phyloP scores from a whole-genome alignment of 2,113 vertebrate genomes.

The Cranoglanis bouderius region DNA sequence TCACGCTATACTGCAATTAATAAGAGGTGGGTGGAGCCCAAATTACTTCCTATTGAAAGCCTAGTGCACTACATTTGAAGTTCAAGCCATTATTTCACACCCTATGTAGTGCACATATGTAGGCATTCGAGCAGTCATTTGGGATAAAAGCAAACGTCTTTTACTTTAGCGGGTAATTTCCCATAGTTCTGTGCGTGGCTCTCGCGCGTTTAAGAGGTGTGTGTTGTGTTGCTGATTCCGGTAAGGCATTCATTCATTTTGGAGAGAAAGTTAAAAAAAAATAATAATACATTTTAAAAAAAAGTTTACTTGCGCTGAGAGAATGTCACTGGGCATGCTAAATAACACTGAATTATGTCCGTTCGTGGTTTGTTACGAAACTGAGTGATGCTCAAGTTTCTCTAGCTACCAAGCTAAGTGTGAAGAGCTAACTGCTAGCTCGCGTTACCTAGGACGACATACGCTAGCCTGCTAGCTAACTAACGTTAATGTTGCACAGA shows the following conservation, averaged over 20 bases:
- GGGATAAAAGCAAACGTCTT: background rate
- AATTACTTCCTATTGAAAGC: background rate
- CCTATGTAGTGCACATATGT: background rate
- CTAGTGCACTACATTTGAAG: background rate
- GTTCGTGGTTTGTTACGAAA: background rate
- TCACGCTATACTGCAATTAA: background rate
- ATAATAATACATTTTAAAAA: too few relatives aligned
- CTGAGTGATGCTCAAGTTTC: background rate
- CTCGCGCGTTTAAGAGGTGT: background rate
- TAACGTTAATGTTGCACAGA: background rate
- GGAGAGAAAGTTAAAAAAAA: background rate
- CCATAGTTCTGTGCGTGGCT: background rate
- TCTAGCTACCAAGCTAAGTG: background rate
- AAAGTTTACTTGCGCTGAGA: fast-evolving
- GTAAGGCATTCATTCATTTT: slow-evolving; percentile 13
- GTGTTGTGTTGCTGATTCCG: background rate
- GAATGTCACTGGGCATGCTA: background rate
- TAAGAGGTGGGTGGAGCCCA: background rate
- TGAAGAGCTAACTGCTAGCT: background rate
- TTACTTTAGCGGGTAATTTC: slow-evolving; percentile 12
- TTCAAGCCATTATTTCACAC: background rate
- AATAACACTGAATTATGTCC: background rate
- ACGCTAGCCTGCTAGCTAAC: background rate
- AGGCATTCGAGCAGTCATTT: background rate
- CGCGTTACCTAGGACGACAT: background rate